These are phyloP conservation scores for Ditula angustiorana DNA, from an alignment of 2,888 invertebrate species.

Conservation along the genomic window DNA sequence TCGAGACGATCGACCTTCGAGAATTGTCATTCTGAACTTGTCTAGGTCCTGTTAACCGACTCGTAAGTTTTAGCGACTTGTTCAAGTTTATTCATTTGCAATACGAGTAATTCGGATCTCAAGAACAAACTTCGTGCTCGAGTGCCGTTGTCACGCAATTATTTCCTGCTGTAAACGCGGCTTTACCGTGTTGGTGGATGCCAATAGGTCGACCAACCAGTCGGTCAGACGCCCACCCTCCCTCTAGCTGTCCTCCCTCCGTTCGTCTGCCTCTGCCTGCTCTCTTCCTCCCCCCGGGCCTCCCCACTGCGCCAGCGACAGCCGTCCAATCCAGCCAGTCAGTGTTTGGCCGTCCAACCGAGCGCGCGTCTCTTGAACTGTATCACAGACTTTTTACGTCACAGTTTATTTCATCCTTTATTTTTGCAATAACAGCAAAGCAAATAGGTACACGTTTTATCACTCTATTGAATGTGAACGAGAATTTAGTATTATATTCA, in stretches of 20 bases:
- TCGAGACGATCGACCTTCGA: background rate
- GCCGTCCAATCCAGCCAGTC: conserved; percentile 64
- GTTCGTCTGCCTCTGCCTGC: conserved; percentile 57
- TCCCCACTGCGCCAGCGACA: conserved; percentile 60
- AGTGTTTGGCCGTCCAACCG: conserved; percentile 63
- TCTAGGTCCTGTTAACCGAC: background rate
- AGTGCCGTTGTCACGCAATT: conserved; percentile 61
- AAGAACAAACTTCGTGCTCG: conserved; percentile 44
- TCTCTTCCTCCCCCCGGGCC: conserved; percentile 48
- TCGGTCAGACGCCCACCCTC: conserved; percentile 81
- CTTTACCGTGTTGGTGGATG: conserved; percentile 66
- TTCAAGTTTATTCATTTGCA: background rate
- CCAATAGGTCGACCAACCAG: conserved; percentile 84
- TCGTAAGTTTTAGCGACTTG: background rate
- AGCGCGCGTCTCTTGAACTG: conserved; percentile 53
- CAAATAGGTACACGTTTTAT: conserved; percentile 67
- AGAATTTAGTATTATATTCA: conserved; percentile 43
- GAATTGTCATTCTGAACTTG: background rate
- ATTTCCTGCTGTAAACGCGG: conserved; percentile 61
- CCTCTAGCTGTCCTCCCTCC: conserved; percentile 76
- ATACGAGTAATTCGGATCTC: conserved; percentile 17
- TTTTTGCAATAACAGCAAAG: conserved; percentile 63
- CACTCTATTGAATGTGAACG: conserved; percentile 48
- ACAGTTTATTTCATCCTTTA: conserved; percentile 74
- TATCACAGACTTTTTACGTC: conserved; percentile 71